Base-by-base conservation (phyloP, 2,888 invertebrate species). In the Chrysodeixis includens region DNA sequence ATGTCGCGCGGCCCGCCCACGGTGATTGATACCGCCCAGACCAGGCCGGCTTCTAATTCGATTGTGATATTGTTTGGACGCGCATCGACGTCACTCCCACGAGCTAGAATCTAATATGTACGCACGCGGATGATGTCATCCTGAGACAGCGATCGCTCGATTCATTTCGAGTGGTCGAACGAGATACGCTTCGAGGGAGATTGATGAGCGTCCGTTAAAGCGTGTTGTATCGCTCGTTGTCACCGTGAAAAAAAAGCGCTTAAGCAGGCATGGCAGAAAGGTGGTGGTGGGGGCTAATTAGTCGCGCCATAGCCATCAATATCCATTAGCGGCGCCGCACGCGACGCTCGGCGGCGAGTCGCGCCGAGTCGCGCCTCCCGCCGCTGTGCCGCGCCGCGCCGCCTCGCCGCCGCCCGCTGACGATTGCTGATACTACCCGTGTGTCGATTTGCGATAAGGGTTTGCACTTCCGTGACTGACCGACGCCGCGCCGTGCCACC, bases 311-410 rank as follows among this genome's bases (percentile, higher is more conserved):
- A 87, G 90, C 91, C 94, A 94, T 94, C 94, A 93, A 95, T 94
- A 93, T 93, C 93, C 93, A 94, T 94, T 94, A 94, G 87, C 82
- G 93, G 93, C 93, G 93, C 93, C 93, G 86, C 94, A 94, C 94
- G 94, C 94, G 91, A 94, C 90, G 86, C 75, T 84, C 73, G 80
- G 63, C 83, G 82, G 81, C 46, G 46, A 49, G 46, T 49, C 46
- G 46, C 46, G 46, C 68, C 79, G 72, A 80, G 78, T 74, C 79
- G 74, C 82, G 80, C 79, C 80, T 74, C 81, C 71, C 78, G 69
- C 66, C 71, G 62, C 82, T 78, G 71, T 82, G 81, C 78, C 83
- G 81, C 76, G 46, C 46, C 46, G 46, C 81, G 79, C 77, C 71
- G 68, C 74, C 80, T 70, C 74, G 77, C 66, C 76, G 74, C 77